These are phyloP conservation scores for Actias luna DNA, from an alignment of 2,888 invertebrate genomes.

Conservation along the genomic window DNA sequence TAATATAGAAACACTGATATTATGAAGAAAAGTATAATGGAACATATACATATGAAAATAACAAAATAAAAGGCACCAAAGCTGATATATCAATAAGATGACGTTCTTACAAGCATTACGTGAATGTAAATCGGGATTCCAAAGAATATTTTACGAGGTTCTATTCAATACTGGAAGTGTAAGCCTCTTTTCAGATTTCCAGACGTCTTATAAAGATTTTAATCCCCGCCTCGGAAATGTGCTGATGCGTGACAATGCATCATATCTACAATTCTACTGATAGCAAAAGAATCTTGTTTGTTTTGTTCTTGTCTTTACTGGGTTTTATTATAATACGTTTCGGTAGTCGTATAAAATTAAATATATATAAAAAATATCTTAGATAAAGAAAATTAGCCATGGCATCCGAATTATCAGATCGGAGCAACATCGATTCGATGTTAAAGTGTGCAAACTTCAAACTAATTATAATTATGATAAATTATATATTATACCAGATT, in stretches of 20 bases:
- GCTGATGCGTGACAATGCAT: slow-evolving; percentile 50
- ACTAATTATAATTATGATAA: too few species aligned
- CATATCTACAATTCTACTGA: slow-evolving; percentile 39
- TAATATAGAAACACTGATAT: not conserved
- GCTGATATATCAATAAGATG: not conserved
- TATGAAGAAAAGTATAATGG: not conserved
- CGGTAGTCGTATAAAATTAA: not conserved
- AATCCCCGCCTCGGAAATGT: slow-evolving; percentile 50
- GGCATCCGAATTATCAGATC: too few species aligned
- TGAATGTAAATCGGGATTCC: slow-evolving; percentile 47
- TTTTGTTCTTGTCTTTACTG: not conserved
- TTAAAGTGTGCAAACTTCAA: too few species aligned
- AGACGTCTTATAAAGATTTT: slow-evolving; percentile 55
- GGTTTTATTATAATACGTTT: not conserved
- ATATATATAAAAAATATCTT: too few species aligned
- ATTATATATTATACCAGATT: too few species aligned
- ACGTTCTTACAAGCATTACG: slow-evolving; percentile 34
- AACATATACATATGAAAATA: not conserved
- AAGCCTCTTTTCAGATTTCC: slow-evolving; percentile 64
- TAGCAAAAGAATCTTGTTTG: slow-evolving; percentile 17
- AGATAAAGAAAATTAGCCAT: too few species aligned
- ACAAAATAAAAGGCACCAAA: slow-evolving; percentile 2
- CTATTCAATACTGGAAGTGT: slow-evolving; percentile 54
- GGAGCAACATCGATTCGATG: too few species aligned
- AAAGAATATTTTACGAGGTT: slow-evolving; percentile 54